Evolutionary conservation across 1,140 invertebrate genomes (phyloP).

Genomic region (Bombus turneri): DNA sequence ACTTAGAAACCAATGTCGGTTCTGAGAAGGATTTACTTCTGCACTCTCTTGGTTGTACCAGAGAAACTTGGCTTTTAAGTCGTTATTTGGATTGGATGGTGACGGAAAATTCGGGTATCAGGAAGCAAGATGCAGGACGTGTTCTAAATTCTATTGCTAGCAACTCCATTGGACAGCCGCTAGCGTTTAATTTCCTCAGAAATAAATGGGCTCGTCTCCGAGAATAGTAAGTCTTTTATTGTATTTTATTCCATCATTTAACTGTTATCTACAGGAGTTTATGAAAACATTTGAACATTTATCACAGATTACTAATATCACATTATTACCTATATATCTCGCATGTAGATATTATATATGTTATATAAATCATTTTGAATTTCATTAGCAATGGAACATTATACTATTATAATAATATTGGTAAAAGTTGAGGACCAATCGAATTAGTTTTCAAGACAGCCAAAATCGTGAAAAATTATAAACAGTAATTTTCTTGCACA

Average conservation of each 20-base stretch:
- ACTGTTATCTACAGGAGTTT: too few species aligned
- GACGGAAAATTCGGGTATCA: conserved; percentile 88
- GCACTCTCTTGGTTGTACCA: conserved; percentile 89
- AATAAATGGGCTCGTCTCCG: conserved; percentile 88
- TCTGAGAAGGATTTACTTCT: conserved; percentile 90
- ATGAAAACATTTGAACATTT: too few species aligned
- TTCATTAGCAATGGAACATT: too few species aligned
- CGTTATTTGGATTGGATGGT: conserved; percentile 89
- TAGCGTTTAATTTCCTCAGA: conserved; percentile 89
- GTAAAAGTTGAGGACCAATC: too few species aligned
- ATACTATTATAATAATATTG: too few species aligned
- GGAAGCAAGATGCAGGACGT: conserved; percentile 89
- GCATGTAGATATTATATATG: too few species aligned
- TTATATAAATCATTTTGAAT: too few species aligned
- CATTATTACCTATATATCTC: too few species aligned
- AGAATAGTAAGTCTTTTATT: conserved; percentile 86
- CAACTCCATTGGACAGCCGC: conserved; percentile 88
- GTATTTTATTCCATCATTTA: neutral
- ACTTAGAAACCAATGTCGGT: conserved; percentile 87
- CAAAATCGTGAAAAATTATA: too few species aligned
- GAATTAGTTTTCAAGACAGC: too few species aligned
- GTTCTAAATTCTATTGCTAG: conserved; percentile 89
- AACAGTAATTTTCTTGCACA: too few species aligned
- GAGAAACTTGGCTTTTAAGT: conserved; percentile 89
- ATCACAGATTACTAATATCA: too few species aligned